A percentile compares a stretch with the other conserved stretches of the same genome.
These are phyloP conservation scores for Venturia canescens DNA, from an alignment of 1,140 invertebrate genomes.

Conservation along the genomic window DNA sequence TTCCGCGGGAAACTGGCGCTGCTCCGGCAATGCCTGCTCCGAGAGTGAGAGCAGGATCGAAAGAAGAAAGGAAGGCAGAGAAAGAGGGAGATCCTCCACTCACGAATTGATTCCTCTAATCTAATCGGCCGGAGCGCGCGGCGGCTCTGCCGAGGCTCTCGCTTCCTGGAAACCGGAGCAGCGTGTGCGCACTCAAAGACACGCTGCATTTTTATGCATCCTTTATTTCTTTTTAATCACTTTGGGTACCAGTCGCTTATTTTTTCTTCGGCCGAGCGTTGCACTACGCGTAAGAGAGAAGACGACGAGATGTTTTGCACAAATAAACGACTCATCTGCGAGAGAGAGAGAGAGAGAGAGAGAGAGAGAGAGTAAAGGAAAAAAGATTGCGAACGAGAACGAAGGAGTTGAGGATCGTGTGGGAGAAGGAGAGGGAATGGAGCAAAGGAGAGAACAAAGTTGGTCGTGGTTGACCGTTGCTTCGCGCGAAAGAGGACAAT, in stretches of 20 bases:
- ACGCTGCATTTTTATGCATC: conserved; percentile 31
- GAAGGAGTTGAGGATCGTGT: conserved; percentile 38
- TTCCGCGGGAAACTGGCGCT: neutral
- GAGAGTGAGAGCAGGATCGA: conserved; percentile 12
- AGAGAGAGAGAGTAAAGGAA: neutral
- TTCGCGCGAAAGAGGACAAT: conserved; percentile 45
- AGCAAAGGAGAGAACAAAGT: conserved; percentile 39
- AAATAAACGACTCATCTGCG: neutral
- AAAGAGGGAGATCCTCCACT: conserved; percentile 51
- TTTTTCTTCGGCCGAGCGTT: conserved; percentile 35
- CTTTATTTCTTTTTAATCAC: conserved; percentile 47
- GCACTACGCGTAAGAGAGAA: conserved; percentile 13
- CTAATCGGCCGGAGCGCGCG: conserved; percentile 63
- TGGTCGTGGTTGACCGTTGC: conserved; percentile 43
- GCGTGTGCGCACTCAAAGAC: conserved; percentile 50
- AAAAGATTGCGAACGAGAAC: conserved; percentile 16
- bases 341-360: neutral
- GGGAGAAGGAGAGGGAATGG: conserved; percentile 18
- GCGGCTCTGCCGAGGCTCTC: conserved; percentile 62
- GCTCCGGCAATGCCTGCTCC: conserved; percentile 9
- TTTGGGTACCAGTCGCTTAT: conserved; percentile 50
- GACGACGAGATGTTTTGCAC: conserved; percentile 1
- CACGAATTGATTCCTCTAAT: conserved; percentile 67
- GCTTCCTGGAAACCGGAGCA: conserved; percentile 70
- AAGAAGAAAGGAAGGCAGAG: conserved; percentile 1